Evolutionary conservation across 2,797 vertebrate genomes (phyloP).

Genomic region (Chromobotia macracanthus): DNA sequence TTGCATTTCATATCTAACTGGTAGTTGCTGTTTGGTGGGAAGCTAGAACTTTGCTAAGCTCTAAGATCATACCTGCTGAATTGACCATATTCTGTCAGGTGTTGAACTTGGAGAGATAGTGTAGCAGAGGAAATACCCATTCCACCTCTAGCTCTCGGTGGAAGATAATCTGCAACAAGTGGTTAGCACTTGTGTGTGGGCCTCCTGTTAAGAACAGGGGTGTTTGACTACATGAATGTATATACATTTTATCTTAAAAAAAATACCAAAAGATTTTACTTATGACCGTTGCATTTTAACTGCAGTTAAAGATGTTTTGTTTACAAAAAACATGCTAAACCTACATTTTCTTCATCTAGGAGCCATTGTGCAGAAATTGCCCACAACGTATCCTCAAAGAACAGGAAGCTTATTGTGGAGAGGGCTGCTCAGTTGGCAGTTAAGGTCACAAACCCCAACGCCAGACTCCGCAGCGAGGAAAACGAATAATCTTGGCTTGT

Average conservation of each 20-base stretch:
- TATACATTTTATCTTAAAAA: too few species aligned
- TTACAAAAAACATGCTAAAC: neutral
- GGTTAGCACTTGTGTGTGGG: slow-evolving; percentile 1
- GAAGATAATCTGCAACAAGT: slow-evolving; percentile 66
- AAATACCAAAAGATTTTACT: too few species aligned
- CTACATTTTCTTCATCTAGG: slow-evolving; percentile 67
- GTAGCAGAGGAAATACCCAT: too few species aligned
- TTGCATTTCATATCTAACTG: too few species aligned
- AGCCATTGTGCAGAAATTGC: slow-evolving; percentile 97
- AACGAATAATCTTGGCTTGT: slow-evolving; percentile 83
- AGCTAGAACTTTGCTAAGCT: neutral
- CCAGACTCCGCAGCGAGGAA: slow-evolving; percentile 97
- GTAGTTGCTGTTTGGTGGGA: neutral
- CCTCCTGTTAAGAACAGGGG: neutral
- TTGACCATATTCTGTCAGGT: slow-evolving; percentile 73
- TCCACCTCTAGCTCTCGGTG: too few species aligned
- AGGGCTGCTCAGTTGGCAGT: slow-evolving; percentile 95
- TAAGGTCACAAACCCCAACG: slow-evolving; percentile 97
- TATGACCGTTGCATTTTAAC: neutral
- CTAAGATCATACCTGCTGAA: slow-evolving; percentile 76
- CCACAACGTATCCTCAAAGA: slow-evolving; percentile 98
- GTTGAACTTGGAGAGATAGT: slow-evolving; percentile 77
- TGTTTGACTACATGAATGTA: too few species aligned
- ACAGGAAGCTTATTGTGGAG: slow-evolving; percentile 96
- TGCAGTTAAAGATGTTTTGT: neutral